phyloP scores from a whole-genome alignment of 2,797 vertebrate species.

The Saguinus oedipus region DNA sequence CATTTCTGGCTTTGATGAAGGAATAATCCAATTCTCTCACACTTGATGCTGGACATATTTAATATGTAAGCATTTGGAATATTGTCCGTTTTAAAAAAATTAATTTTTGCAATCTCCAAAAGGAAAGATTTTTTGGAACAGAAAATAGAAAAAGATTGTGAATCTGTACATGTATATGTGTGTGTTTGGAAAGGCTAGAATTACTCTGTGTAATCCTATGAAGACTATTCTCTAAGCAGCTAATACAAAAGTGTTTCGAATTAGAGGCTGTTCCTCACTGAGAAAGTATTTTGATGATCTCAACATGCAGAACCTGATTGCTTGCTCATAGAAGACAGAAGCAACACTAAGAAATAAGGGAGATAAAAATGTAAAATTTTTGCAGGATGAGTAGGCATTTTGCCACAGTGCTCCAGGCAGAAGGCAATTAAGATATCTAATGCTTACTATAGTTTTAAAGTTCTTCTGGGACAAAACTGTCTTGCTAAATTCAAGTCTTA shows the following conservation, averaged over 20 bases:
- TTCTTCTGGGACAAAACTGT: neutral
- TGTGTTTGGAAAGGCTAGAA: neutral
- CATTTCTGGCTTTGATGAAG: conserved; percentile 9
- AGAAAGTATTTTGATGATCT: neutral
- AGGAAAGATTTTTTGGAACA: conserved; percentile 43
- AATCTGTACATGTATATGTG: neutral
- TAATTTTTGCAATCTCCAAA: conserved; percentile 43
- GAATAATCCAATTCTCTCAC: conserved; percentile 30
- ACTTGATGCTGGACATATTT: neutral
- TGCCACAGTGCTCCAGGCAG: neutral
- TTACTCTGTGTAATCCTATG: neutral
- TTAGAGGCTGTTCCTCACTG: neutral
- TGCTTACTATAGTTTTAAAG: neutral
- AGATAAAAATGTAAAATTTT: neutral
- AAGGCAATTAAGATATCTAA: neutral
- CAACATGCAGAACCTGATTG: neutral
- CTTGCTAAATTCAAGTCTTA: neutral
- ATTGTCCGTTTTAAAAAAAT: conserved; percentile 41
- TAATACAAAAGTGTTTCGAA: neutral
- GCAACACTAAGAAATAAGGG: neutral
- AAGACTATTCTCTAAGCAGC: neutral
- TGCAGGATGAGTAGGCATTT: neutral
- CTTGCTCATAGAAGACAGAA: neutral
- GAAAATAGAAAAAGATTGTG: conserved; percentile 37
- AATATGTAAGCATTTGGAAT: conserved; percentile 6